These are phyloP conservation scores for Saxidomus purpurata DNA, from an alignment of 1,140 invertebrate genomes.

Conservation along the genomic window DNA sequence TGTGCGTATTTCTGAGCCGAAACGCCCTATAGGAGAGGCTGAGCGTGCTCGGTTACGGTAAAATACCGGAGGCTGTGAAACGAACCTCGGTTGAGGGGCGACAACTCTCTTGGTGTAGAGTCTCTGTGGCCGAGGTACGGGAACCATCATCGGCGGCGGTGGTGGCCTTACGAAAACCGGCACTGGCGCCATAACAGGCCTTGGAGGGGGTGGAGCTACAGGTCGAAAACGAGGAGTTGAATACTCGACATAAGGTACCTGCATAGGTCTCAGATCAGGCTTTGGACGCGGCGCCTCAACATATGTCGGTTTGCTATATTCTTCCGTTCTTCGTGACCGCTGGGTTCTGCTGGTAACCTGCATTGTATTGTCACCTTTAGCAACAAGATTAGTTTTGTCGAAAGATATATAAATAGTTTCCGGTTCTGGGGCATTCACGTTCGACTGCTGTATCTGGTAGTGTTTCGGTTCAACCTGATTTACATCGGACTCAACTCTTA, in stretches of 20 bases:
- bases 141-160: neutral
- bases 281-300: neutral
- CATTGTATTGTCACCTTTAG: constrained; percentile 29
- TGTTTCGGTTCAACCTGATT: neutral
- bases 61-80: neutral
- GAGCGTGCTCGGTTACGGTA: constrained; percentile 26
- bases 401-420: constrained; percentile 50
- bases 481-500: neutral
- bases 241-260: neutral
- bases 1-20: neutral
- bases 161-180: constrained; percentile 17
- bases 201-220: constrained; percentile 1
- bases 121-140: constrained; percentile 1
- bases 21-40: neutral
- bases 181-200: neutral
- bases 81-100: neutral
- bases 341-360: neutral
- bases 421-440: neutral
- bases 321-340: neutral
- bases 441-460: constrained; percentile 38
- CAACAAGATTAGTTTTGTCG: constrained; percentile 39
- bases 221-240: neutral
- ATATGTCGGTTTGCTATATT: neutral
- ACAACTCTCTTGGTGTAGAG: constrained; percentile 29
- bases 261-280: neutral